A percentile compares a stretch with the other conserved stretches of the same genome.
Conservation (phyloP, 64 coral and sea anemone genomes). For the Cladopsammia gracilis region DNA sequence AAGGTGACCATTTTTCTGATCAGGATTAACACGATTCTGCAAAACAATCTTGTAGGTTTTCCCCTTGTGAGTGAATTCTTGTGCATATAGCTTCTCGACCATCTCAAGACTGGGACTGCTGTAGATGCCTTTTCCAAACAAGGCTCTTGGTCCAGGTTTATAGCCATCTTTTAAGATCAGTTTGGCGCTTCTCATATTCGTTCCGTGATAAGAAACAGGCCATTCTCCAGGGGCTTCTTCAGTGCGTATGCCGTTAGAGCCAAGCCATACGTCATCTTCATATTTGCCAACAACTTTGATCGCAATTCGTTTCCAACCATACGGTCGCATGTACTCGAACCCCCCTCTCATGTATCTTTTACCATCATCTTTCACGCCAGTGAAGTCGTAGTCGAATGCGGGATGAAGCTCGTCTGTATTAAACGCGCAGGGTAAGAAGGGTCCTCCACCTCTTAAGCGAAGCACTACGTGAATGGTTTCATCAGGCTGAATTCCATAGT, state of each 20-base stretch:
- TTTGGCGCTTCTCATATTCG: constrained; percentile 4
- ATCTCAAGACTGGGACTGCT: constrained; percentile 63
- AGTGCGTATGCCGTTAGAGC: no score
- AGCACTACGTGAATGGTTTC: constrained; percentile 31
- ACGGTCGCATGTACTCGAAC: no score
- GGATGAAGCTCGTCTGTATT: constrained; percentile 9
- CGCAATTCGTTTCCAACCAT: no score
- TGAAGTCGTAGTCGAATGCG: constrained; percentile 64
- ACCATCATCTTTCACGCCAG: no score
- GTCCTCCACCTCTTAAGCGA: neutral
- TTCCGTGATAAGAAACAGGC: constrained; percentile 69
- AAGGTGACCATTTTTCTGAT: constrained; percentile 8
- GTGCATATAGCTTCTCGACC: constrained; percentile 57
- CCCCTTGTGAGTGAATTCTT: constrained; percentile 40
- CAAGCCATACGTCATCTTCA: no score
- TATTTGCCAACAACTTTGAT: no score
- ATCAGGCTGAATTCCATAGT: neutral
- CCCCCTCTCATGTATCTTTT: no score
- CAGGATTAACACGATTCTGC: constrained; percentile 72
- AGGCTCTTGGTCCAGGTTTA: neutral
- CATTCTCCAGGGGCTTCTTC: no score
- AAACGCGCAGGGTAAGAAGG: neutral
- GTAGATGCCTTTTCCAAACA: constrained; percentile 51
- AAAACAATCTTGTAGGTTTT: constrained; percentile 70
- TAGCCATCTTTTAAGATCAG: constrained; percentile 25